These are phyloP conservation scores for Drosophila novamexicana DNA, from an alignment of 1,140 invertebrate species.

Conservation along the genomic window DNA sequence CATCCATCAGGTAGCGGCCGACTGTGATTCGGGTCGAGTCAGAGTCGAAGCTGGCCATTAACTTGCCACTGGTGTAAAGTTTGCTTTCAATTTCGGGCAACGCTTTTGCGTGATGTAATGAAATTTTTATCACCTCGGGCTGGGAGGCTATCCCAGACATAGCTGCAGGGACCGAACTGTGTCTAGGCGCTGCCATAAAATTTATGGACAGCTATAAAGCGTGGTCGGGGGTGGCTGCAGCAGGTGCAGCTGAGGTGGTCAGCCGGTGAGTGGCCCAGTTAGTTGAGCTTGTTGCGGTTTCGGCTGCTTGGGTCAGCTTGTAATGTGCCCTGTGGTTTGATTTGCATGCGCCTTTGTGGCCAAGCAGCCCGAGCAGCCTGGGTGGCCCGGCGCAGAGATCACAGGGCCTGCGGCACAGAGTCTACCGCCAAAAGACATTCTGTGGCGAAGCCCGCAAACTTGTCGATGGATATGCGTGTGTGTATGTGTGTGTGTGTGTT, in stretches of 20 bases:
- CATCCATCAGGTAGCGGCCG: constrained; percentile 39
- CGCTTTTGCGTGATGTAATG: constrained; percentile 75
- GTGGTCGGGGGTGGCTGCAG: constrained; percentile 42
- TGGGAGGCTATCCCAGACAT: constrained; percentile 45
- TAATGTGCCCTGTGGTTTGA: constrained; percentile 70
- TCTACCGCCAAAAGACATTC: constrained; percentile 43
- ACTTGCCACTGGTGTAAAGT: constrained; percentile 58
- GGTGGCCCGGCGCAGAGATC: constrained; percentile 40
- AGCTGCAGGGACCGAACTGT: constrained; percentile 10
- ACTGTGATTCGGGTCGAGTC: constrained; percentile 49
- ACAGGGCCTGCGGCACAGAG: not conserved
- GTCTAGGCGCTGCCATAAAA: constrained; percentile 79
- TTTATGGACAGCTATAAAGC: constrained; percentile 75
- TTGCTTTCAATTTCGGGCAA: constrained; percentile 63
- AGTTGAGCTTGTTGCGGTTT: constrained; percentile 59
- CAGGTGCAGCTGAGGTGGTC: constrained; percentile 21
- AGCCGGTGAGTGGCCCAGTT: constrained; percentile 57
- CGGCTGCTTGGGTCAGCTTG: constrained; percentile 63
- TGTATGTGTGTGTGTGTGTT: constrained; percentile 10
- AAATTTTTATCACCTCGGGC: constrained; percentile 76
- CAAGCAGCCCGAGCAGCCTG: constrained; percentile 20
- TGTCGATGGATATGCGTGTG: not conserved
- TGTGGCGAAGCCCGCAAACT: constrained; percentile 17
- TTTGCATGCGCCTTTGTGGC: constrained; percentile 54
- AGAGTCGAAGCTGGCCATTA: constrained; percentile 48